These are phyloP conservation scores for Nothocercus julius DNA, from an alignment of 2,113 vertebrate genomes.

Conservation along the genomic window DNA sequence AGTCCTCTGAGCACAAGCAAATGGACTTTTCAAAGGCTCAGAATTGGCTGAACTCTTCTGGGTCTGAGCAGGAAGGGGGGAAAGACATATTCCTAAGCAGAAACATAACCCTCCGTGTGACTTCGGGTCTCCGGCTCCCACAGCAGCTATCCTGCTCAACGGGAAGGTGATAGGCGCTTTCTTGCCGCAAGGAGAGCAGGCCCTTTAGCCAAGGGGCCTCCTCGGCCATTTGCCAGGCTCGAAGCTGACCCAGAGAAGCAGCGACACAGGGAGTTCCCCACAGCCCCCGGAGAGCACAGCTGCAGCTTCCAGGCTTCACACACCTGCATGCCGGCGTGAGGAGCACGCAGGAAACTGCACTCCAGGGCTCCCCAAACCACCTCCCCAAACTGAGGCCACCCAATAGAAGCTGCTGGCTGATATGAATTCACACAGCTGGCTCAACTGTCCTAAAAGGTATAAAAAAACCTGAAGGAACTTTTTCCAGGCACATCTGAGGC, in stretches of 20 bases:
- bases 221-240: background rate
- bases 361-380: background rate
- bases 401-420: background rate
- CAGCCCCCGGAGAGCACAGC: background rate
- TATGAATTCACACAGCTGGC: background rate
- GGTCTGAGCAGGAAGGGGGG: background rate
- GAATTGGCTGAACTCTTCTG: background rate
- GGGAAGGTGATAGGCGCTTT: background rate
- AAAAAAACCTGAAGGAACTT: background rate
- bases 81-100: background rate
- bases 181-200: background rate
- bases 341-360: background rate
- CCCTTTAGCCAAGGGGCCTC: background rate
- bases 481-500: background rate
- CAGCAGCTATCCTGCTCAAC: background rate
- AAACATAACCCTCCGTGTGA: background rate
- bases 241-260: background rate
- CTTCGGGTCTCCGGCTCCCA: background rate
- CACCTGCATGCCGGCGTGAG: background rate
- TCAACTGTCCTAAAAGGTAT: background rate
- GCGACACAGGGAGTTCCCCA: background rate
- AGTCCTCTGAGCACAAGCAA: background rate
- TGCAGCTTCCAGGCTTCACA: accelerated
- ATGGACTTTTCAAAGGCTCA: background rate
- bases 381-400: accelerated